Conservation (phyloP, 37 sponge, comb jelly and placozoan genomes). For the Spongilla lacustris region DNA sequence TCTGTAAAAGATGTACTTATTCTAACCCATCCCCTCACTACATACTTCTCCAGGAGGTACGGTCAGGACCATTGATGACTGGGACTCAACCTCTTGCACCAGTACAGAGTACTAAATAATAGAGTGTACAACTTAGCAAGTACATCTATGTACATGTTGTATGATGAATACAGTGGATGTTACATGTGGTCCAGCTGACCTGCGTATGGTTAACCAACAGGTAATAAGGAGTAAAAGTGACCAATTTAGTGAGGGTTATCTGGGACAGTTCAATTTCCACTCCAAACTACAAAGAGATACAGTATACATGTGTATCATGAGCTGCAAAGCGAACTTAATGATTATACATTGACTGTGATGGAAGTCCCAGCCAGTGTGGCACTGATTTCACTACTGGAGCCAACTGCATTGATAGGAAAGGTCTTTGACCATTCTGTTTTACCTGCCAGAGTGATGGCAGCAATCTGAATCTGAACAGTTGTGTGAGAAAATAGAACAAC, state of each 20-base stretch:
- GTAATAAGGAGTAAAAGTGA: conserved; percentile 83
- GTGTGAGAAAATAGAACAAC: not conserved
- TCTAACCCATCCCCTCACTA: no score
- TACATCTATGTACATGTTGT: no score
- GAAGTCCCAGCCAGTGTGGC: no score
- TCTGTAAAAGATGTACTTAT: no score
- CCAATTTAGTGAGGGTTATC: conserved; percentile 79
- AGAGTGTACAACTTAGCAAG: no score
- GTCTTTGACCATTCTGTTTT: conserved; percentile 69
- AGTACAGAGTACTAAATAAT: no score
- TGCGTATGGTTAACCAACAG: conserved; percentile 78
- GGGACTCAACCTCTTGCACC: no score
- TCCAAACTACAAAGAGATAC: conserved; percentile 68
- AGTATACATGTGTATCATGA: not conserved
- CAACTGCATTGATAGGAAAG: conserved; percentile 71
- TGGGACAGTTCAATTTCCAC: conserved; percentile 67
- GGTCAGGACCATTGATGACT: no score
- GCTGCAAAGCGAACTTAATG: no score
- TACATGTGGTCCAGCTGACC: conserved; percentile 20
- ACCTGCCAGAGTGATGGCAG: conserved; percentile 9
- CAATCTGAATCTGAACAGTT: conserved; percentile 42
- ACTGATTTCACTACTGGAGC: conserved; percentile 17
- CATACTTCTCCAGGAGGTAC: no score
- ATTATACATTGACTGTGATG: no score
- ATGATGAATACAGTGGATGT: no score